A percentile compares a stretch with the other conserved stretches of the same genome.
Conservation (phyloP, 92 coral and sea anemone species). For the Epizoanthus rinbou region DNA sequence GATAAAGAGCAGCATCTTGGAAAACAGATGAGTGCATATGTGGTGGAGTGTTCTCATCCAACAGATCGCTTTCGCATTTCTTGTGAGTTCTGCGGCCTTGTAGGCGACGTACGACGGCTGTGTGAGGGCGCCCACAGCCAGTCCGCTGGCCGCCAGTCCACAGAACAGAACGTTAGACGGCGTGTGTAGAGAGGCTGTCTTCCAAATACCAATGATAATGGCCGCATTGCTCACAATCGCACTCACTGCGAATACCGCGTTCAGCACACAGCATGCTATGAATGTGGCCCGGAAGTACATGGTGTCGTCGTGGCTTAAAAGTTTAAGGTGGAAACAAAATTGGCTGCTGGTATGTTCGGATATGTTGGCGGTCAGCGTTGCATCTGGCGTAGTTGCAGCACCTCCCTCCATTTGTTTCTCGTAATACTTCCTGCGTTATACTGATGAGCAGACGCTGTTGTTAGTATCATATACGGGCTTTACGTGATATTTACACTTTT, state of each 20-base stretch:
- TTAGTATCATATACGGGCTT: no score
- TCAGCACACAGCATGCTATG: slow-evolving; percentile 25
- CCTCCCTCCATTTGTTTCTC: no score
- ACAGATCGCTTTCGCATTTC: not conserved
- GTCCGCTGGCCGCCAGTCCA: slow-evolving; percentile 19
- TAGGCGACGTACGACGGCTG: slow-evolving; percentile 27
- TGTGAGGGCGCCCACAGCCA: slow-evolving; percentile 11
- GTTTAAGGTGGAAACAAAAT: no score
- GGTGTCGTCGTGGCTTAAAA: no score
- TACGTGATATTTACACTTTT: no score
- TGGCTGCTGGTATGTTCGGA: no score
- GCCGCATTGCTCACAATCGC: slow-evolving; percentile 3
- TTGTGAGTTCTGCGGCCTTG: slow-evolving; percentile 8
- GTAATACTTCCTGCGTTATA: no score
- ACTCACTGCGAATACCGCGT: slow-evolving; percentile 24
- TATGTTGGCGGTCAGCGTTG: no score
- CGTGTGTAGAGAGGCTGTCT: slow-evolving; percentile 20
- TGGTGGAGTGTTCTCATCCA: slow-evolving; percentile 33
- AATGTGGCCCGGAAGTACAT: slow-evolving; percentile 26
- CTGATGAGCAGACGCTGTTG: no score
- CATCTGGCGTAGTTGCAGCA: no score
- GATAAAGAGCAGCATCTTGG: slow-evolving; percentile 26
- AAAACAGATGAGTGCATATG: slow-evolving; percentile 26
- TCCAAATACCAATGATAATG: slow-evolving; percentile 13
- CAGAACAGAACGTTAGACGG: slow-evolving; percentile 36